Conservation (phyloP, 2,888 invertebrate species). For the Macropis europaea region DNA sequence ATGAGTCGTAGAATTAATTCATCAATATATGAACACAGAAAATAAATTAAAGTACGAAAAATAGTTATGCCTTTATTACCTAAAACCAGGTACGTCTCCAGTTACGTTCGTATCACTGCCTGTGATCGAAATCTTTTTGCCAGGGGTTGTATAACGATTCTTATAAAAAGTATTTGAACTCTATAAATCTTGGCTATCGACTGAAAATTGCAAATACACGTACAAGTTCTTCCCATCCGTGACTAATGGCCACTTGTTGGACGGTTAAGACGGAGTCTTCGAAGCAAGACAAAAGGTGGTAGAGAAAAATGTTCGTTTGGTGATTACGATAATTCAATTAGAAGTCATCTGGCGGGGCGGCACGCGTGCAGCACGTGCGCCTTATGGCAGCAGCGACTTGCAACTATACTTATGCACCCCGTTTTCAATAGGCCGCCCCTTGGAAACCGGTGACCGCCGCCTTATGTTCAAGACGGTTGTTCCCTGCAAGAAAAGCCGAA, state of each 20-base stretch:
- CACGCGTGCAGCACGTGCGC: conserved; percentile 71
- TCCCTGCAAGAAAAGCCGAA: conserved; percentile 32
- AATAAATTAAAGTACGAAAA: no score
- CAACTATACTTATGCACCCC: conserved; percentile 57
- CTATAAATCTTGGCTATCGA: no score
- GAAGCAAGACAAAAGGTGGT: conserved; percentile 18
- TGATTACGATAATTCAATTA: conserved; percentile 72
- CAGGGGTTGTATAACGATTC: no score
- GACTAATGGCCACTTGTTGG: conserved; percentile 27
- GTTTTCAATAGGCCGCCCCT: conserved; percentile 26
- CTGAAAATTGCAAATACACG: no score
- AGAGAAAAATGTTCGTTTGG: conserved; percentile 46
- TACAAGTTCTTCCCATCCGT: no score
- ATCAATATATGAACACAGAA: no score
- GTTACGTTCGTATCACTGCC: no score
- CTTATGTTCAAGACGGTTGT: conserved; percentile 71
- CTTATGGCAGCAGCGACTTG: conserved; percentile 56
- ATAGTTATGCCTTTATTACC: no score
- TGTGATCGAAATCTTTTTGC: no score
- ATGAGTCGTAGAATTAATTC: no score
- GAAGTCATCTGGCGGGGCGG: conserved; percentile 67
- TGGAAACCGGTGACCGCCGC: conserved; percentile 57
- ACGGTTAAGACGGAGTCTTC: neutral
- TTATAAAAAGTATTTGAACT: no score
- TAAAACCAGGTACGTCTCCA: no score